Conservation (phyloP, 2,797 vertebrate species). For the Myotis pilosus region DNA sequence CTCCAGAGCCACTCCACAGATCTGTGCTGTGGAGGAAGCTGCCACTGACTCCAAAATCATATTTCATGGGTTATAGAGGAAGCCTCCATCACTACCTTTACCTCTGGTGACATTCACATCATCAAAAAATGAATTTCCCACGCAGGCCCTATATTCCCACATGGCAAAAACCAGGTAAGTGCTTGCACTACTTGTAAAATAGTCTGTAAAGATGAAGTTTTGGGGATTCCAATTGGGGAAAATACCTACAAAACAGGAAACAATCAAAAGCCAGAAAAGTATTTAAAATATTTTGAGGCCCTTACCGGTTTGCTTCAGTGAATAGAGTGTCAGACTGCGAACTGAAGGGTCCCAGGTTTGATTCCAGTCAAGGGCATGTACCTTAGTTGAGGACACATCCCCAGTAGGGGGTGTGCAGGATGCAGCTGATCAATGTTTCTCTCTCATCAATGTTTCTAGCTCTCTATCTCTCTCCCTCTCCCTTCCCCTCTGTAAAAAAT, state of each 20-base stretch:
- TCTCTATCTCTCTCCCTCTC: no score
- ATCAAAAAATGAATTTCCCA: background rate
- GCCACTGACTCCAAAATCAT: background rate
- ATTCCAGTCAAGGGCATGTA: no score
- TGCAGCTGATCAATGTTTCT: no score
- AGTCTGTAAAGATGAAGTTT: background rate
- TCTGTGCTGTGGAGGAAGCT: background rate
- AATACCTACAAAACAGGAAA: background rate
- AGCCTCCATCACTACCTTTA: background rate
- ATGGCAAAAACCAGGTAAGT: background rate
- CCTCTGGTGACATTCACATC: background rate
- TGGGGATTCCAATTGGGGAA: background rate
- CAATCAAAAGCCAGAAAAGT: background rate
- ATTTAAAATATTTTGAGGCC: background rate
- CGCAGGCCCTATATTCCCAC: background rate
- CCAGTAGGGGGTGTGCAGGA: no score
- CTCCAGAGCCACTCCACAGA: background rate
- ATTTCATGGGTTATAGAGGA: background rate
- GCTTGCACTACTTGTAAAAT: background rate
- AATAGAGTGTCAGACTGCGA: no score
- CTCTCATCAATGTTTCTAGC: no score
- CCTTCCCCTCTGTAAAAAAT: no score
- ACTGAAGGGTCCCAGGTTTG: no score
- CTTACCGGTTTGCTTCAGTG: no score
- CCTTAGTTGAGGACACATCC: no score